Evolutionary conservation across 2,888 invertebrate species (phyloP).

Genomic region (Marasmarcha lunaedactyla): DNA sequence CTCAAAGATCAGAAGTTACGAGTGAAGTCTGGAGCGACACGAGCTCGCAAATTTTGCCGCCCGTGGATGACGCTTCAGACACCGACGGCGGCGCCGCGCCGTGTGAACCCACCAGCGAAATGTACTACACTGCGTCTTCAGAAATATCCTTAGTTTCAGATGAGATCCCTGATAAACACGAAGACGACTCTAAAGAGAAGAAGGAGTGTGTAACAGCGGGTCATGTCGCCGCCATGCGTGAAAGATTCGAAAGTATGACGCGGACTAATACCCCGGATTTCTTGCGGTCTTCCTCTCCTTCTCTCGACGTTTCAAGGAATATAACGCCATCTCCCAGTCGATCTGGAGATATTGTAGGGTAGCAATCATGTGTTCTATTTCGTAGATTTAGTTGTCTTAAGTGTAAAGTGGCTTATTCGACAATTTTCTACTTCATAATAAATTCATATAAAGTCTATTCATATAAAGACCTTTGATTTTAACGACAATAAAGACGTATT

Average conservation of each 20-base stretch:
- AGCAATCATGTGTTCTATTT: conserved; percentile 5
- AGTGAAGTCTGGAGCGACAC: conserved; percentile 30
- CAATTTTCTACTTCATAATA: no score
- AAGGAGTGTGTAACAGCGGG: conserved; percentile 48
- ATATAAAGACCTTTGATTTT: no score
- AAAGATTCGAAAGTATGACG: conserved; percentile 62
- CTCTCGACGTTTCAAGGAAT: conserved; percentile 37
- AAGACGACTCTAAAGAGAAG: conserved; percentile 25
- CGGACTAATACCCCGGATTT: conserved; percentile 52
- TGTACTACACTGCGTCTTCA: conserved; percentile 57
- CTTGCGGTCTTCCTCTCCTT: conserved; percentile 34
- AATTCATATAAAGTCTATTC: no score
- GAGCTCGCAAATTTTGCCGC: conserved; percentile 26
- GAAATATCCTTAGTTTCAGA: conserved; percentile 50
- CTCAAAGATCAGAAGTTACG: conserved; percentile 3
- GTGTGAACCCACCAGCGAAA: conserved; percentile 40
- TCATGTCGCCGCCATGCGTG: conserved; percentile 64
- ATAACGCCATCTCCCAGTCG: conserved; percentile 47
- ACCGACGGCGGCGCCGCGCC: conserved; percentile 21
- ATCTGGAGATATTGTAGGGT: no score
- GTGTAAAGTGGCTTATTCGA: no score
- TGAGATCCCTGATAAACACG: conserved; percentile 28
- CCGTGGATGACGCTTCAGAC: conserved; percentile 28
- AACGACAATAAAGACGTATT: no score
- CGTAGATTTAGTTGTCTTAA: no score